Evolutionary conservation across 2,888 invertebrate species (phyloP).

Genomic region (Atethmia centrago): DNA sequence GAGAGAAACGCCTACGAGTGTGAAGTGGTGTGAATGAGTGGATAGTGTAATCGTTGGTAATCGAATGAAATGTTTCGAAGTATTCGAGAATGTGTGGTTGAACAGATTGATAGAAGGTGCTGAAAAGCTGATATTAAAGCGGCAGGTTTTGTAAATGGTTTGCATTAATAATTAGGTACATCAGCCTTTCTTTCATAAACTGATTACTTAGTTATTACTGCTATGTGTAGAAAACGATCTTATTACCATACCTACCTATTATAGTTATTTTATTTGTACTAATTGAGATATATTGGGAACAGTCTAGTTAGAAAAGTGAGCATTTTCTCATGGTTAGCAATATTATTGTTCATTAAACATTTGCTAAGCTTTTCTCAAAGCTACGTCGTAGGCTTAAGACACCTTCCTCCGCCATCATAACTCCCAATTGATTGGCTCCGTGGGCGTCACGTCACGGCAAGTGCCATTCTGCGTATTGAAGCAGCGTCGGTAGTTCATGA

Average conservation of each 20-base stretch:
- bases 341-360: conserved; percentile 8
- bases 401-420: conserved; percentile 15
- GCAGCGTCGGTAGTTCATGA: conserved; percentile 33
- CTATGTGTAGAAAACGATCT: background rate
- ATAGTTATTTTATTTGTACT: background rate
- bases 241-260: background rate
- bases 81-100: background rate
- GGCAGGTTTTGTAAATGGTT: background rate
- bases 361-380: background rate
- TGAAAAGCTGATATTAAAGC: background rate
- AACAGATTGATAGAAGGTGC: background rate
- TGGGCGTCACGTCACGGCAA: conserved; percentile 46
- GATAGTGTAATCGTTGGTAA: conserved; percentile 39
- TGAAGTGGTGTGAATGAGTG: conserved; percentile 52
- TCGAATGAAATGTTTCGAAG: conserved; percentile 33
- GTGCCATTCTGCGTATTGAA: conserved; percentile 51
- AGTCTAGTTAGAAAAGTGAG: background rate
- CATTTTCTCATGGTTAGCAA: background rate
- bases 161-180: too few species aligned
- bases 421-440: conserved; percentile 29
- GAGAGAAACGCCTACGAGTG: conserved; percentile 50
- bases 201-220: background rate
- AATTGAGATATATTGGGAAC: background rate
- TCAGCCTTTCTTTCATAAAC: background rate
- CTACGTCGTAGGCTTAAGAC: background rate